Evolutionary conservation across 2,797 vertebrate genomes (phyloP).

Genomic region (Florisuga fusca): DNA sequence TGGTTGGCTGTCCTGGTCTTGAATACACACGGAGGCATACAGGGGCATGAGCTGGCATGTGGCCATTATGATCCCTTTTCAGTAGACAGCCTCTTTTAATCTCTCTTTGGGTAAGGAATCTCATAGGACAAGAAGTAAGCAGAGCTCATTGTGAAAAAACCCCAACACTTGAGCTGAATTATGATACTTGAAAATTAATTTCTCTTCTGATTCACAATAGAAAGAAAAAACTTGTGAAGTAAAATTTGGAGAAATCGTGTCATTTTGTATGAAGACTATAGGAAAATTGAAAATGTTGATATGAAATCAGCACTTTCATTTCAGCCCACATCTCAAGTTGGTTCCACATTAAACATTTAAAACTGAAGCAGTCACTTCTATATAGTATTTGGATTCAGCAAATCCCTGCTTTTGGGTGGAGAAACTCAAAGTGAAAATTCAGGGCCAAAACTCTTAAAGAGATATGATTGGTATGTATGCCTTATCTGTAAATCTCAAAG

Average conservation of each 20-base stretch:
- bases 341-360: background rate
- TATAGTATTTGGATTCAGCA: background rate
- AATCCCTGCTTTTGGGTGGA: background rate
- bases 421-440: background rate
- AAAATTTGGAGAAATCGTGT: background rate
- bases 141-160: background rate
- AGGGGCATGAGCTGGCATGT: background rate
- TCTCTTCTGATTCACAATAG: background rate
- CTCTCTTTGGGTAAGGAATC: background rate
- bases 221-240: background rate
- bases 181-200: background rate
- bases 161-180: background rate
- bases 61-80: background rate
- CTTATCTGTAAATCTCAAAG: slow-evolving; percentile 16
- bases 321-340: background rate
- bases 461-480: background rate
- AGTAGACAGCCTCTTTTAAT: background rate
- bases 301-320: background rate
- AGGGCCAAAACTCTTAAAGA: background rate
- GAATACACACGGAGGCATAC: background rate
- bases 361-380: background rate
- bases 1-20: background rate
- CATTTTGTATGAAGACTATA: background rate
- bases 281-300: background rate
- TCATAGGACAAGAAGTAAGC: background rate